These are phyloP conservation scores for Temnothorax rugatulus DNA, from an alignment of 2,888 invertebrate genomes.

Conservation along the genomic window DNA sequence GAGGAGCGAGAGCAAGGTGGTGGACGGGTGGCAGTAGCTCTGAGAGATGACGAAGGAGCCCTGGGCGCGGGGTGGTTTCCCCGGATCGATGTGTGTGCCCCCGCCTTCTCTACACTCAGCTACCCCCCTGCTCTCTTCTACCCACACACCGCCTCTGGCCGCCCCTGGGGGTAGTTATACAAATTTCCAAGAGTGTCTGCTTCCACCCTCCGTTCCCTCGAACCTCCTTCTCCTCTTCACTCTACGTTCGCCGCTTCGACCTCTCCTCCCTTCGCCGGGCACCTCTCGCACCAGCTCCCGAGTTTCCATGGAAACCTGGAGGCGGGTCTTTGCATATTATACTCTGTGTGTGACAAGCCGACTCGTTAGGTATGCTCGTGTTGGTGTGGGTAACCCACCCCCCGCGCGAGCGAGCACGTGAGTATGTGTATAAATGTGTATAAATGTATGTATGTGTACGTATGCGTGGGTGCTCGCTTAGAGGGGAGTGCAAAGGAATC, in stretches of 20 bases:
- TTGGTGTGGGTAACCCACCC: conserved; percentile 63
- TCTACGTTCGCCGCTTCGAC: conserved; percentile 62
- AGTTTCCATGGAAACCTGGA: conserved; percentile 84
- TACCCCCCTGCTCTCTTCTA: conserved; percentile 61
- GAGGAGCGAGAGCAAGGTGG: conserved; percentile 57
- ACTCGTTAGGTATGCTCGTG: conserved; percentile 80
- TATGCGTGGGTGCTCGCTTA: conserved; percentile 79
- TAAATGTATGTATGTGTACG: conserved; percentile 7
- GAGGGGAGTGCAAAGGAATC: conserved; percentile 82
- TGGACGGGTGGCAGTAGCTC: conserved; percentile 74
- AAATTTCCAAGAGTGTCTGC: conserved; percentile 86
- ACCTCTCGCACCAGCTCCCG: conserved; percentile 79
- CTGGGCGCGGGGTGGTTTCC: conserved; percentile 78
- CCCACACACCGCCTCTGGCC: conserved; percentile 66
- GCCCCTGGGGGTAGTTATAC: conserved; percentile 85
- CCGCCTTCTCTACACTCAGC: conserved; percentile 72
- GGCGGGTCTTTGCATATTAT: conserved; percentile 86
- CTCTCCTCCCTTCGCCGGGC: conserved; percentile 72
- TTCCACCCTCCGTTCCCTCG: conserved; percentile 71
- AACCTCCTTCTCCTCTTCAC: conserved; percentile 62
- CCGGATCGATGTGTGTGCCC: conserved; percentile 84
- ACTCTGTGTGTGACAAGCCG: conserved; percentile 85
- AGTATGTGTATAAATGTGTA: not conserved
- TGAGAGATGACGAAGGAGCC: conserved; percentile 82
- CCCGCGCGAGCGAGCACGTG: conserved; percentile 9